Conservation (phyloP, 2,113 vertebrate species). For the Scomber japonicus region DNA sequence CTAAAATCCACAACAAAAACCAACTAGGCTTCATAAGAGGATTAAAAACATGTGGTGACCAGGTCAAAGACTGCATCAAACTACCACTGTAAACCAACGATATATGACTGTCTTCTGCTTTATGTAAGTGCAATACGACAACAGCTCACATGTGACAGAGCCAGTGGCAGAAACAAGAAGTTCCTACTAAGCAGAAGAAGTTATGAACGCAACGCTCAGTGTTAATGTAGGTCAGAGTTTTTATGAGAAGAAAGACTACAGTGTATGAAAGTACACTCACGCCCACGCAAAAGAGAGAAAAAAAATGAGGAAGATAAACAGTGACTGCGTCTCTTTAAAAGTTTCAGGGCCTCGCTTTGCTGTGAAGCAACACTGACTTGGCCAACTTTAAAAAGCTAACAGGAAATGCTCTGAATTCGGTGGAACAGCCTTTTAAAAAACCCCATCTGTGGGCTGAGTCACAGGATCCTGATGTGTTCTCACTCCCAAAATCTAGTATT, state of each 20-base stretch:
- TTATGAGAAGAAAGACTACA: conserved; percentile 34
- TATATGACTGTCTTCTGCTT: conserved; percentile 13
- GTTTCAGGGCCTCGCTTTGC: neutral
- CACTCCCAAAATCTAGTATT: neutral
- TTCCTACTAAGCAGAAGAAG: conserved; percentile 7
- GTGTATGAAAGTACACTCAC: conserved; percentile 25
- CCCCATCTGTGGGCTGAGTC: conserved; percentile 17
- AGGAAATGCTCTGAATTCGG: conserved; percentile 1
- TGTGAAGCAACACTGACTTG: neutral
- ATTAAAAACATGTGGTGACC: conserved; percentile 36
- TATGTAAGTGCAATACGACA: conserved; percentile 5
- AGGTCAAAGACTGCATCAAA: conserved; percentile 27
- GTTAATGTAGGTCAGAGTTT: conserved; percentile 67
- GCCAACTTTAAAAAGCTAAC: neutral
- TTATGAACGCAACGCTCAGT: conserved; percentile 25
- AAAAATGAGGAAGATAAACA: neutral
- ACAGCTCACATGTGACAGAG: conserved; percentile 55
- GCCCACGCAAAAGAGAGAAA: neutral
- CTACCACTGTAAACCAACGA: conserved; percentile 12
- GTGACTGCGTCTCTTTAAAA: neutral
- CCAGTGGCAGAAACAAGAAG: conserved; percentile 8
- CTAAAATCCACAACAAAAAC: conserved; percentile 31
- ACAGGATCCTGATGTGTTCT: neutral
- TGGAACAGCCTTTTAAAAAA: conserved; percentile 19
- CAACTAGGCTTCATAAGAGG: conserved; percentile 26